phyloP scores from a whole-genome alignment of 1,140 invertebrate genomes.

The Drosophila bifasciata region DNA sequence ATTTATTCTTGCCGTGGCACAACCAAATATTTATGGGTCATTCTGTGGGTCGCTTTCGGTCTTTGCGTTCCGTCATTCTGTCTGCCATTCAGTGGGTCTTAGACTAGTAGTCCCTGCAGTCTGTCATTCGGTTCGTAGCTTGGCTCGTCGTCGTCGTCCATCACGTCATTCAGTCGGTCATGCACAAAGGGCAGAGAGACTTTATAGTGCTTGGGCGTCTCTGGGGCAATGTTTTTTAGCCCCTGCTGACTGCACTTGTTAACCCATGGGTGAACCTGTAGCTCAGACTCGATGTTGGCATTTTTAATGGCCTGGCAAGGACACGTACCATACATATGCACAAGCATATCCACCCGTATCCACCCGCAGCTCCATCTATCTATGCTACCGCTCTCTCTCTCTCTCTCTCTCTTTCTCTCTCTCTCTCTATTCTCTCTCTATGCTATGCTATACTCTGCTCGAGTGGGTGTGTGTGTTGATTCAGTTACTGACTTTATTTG shows the following conservation, averaged over 20 bases:
- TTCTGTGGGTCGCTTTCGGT: slow-evolving; percentile 13
- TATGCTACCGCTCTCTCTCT: background rate
- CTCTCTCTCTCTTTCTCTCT: no score
- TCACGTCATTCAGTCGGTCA: slow-evolving; percentile 27
- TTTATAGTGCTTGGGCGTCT: slow-evolving; percentile 39
- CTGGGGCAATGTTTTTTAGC: slow-evolving; percentile 53
- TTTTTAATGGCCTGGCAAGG: slow-evolving; percentile 80
- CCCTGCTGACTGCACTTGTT: slow-evolving; percentile 64
- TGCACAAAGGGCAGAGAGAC: slow-evolving; percentile 56
- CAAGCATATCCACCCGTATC: slow-evolving; percentile 17
- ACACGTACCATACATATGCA: slow-evolving; percentile 59
- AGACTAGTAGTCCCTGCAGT: background rate
- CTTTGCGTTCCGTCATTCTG: background rate
- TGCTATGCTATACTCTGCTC: background rate
- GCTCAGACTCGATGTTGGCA: slow-evolving; percentile 51
- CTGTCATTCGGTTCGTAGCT: slow-evolving; percentile 6
- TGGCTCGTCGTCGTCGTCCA: no score
- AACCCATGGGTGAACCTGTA: slow-evolving; percentile 39
- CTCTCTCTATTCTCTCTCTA: background rate
- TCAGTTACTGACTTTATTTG: slow-evolving; percentile 78
- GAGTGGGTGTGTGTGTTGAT: slow-evolving; percentile 57
- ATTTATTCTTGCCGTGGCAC: slow-evolving; percentile 23
- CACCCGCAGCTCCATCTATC: no score
- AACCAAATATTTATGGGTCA: slow-evolving; percentile 55
- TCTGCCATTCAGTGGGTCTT: background rate